These are phyloP conservation scores for Parthenolecanium corni DNA, from an alignment of 2,888 invertebrate species.

Conservation along the genomic window DNA sequence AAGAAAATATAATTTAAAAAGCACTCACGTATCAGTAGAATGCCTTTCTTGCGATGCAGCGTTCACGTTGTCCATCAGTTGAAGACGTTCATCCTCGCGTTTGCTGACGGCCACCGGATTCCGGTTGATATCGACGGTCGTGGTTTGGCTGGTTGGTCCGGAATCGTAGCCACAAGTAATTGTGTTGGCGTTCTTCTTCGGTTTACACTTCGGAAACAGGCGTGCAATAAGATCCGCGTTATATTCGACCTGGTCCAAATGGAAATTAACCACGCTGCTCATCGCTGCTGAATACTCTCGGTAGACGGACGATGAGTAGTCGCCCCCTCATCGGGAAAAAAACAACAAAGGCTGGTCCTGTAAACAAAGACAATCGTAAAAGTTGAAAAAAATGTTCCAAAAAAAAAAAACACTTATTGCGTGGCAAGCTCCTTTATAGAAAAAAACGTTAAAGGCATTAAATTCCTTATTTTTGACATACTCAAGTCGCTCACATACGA, in stretches of 20 bases:
- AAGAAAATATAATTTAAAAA: too few species aligned
- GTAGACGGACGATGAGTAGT: slow-evolving; percentile 18
- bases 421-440: too few species aligned
- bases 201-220: slow-evolving; percentile 25
- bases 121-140: slow-evolving; percentile 24
- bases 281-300: slow-evolving; percentile 22
- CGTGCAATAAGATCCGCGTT: slow-evolving; percentile 26
- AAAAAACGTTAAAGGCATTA: too few species aligned
- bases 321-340: slow-evolving; percentile 25
- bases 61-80: slow-evolving; percentile 25
- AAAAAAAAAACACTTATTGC: too few species aligned
- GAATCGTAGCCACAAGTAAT: slow-evolving; percentile 1
- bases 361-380: neutral
- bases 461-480: too few species aligned
- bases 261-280: slow-evolving; percentile 28
- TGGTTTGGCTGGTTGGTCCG: neutral
- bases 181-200: slow-evolving; percentile 4
- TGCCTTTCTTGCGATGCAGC: slow-evolving; percentile 13
- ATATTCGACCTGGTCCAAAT: slow-evolving; percentile 26
- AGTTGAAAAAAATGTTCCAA: too few species aligned
- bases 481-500: too few species aligned
- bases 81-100: slow-evolving; percentile 14
- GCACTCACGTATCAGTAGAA: slow-evolving; percentile 15
- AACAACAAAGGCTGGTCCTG: slow-evolving; percentile 10
- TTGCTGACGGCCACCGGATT: slow-evolving; percentile 15